phyloP scores from a whole-genome alignment of 2,113 vertebrate genomes.

The Benitochromis conjunctus region DNA sequence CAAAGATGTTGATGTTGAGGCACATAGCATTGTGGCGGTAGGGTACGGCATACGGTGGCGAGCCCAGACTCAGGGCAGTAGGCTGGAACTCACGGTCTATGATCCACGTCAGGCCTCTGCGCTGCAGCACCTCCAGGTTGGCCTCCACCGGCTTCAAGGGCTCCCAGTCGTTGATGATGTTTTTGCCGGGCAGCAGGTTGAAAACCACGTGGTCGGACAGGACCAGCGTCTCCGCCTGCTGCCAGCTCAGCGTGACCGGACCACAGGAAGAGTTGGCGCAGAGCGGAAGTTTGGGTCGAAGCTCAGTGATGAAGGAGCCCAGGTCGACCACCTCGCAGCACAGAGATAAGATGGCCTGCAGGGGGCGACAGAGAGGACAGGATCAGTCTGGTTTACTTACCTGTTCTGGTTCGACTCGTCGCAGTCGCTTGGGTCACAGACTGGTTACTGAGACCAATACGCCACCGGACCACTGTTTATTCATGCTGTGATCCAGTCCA shows the following conservation, averaged over 20 bases:
- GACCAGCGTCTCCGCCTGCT: neutral
- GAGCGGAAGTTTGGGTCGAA: neutral
- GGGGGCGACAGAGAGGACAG: neutral
- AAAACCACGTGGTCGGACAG: neutral
- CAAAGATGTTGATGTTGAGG: neutral
- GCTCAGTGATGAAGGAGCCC: neutral
- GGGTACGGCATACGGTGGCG: neutral
- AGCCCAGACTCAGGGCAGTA: neutral
- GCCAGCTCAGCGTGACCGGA: neutral
- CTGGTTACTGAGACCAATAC: neutral
- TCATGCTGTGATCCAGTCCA: neutral
- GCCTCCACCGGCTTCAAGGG: neutral
- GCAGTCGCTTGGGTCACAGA: neutral
- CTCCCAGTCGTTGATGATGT: neutral
- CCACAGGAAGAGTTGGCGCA: neutral
- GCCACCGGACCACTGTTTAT: neutral
- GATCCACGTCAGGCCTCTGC: neutral
- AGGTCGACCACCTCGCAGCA: neutral
- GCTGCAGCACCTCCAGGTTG: neutral
- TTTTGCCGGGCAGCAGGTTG: neutral
- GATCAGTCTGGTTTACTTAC: neutral
- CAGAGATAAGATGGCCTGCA: conserved; percentile 5
- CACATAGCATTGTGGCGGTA: neutral
- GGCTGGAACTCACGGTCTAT: neutral
- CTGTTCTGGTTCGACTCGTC: neutral